phyloP scores from a whole-genome alignment of 2,888 invertebrate species.

The Hyalella azteca region DNA sequence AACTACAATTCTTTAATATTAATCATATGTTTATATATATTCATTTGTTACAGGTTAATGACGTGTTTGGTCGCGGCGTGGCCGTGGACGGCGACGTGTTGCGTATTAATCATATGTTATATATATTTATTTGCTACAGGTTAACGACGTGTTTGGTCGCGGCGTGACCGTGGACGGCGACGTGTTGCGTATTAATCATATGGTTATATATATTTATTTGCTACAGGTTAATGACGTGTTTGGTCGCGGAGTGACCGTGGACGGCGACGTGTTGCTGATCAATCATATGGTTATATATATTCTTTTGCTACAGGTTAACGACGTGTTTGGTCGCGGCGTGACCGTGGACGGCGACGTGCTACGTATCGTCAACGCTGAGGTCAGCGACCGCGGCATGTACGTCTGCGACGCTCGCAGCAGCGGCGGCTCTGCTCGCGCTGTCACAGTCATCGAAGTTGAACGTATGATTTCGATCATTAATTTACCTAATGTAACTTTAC shows the following conservation, averaged over 20 bases:
- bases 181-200: constrained; percentile 53
- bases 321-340: constrained; percentile 41
- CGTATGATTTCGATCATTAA: no score
- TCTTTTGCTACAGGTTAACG: constrained; percentile 48
- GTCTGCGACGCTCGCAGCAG: constrained; percentile 76
- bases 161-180: constrained; percentile 43
- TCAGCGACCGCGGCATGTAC: constrained; percentile 80
- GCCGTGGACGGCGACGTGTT: constrained; percentile 48
- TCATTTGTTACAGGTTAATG: constrained; percentile 48
- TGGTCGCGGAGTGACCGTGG: constrained; percentile 40
- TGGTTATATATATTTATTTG: no score
- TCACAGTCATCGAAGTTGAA: constrained; percentile 81
- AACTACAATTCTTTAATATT: constrained; percentile 51
- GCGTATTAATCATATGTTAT: constrained; percentile 49
- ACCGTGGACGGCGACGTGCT: constrained; percentile 48
- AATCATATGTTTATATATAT: no score
- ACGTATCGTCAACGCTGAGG: constrained; percentile 51
- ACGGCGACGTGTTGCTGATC: constrained; percentile 53
- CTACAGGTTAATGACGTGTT: constrained; percentile 47
- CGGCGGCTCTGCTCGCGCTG: constrained; percentile 71
- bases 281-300: no score
- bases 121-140: no score
- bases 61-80: constrained; percentile 41
- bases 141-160: constrained; percentile 43
- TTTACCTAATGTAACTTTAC: no score